Conservation (phyloP, 2,113 vertebrate genomes). For the human (Homo sapiens) region DNA sequence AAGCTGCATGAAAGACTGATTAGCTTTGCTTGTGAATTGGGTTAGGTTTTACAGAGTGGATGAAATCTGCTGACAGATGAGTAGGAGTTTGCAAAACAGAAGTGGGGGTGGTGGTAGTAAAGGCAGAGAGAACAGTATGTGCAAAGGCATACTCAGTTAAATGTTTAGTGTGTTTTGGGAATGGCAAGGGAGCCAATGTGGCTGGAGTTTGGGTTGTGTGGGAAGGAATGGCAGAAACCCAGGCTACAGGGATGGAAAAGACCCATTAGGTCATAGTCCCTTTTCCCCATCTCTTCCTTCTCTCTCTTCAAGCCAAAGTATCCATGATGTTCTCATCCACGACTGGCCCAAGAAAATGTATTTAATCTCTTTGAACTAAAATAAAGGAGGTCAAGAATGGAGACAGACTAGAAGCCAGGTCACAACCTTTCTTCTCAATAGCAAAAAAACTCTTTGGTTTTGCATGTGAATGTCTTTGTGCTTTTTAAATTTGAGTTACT, state of each 20-base stretch:
- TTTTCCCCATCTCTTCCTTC: slow-evolving; percentile 64
- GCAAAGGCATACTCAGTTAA: not conserved
- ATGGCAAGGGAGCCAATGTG: not conserved
- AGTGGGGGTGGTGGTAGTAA: not conserved
- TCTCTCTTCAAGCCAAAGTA: slow-evolving; percentile 67
- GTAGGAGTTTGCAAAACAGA: slow-evolving; percentile 1
- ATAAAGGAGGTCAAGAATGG: slow-evolving; percentile 67
- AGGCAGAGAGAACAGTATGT: not conserved
- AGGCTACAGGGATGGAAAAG: slow-evolving; percentile 69
- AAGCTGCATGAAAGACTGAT: not conserved
- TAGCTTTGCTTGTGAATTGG: not conserved
- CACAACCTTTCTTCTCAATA: slow-evolving; percentile 70
- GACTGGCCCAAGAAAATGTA: slow-evolving; percentile 71
- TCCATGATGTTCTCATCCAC: slow-evolving; percentile 77
- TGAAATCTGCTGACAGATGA: not conserved
- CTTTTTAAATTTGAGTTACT: slow-evolving; percentile 68
- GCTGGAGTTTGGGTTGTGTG: slow-evolving; percentile 57
- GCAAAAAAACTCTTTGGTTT: not conserved
- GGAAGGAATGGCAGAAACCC: slow-evolving; percentile 65
- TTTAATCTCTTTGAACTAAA: slow-evolving; percentile 77
- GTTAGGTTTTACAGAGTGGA: not conserved
- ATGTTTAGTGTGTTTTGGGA: not conserved
- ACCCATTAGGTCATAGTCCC: slow-evolving; percentile 68
- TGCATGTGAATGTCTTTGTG: slow-evolving; percentile 57
- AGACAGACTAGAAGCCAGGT: slow-evolving; percentile 72